Conservation (phyloP, 2,888 invertebrate species). For the Melanostoma mellinum region DNA sequence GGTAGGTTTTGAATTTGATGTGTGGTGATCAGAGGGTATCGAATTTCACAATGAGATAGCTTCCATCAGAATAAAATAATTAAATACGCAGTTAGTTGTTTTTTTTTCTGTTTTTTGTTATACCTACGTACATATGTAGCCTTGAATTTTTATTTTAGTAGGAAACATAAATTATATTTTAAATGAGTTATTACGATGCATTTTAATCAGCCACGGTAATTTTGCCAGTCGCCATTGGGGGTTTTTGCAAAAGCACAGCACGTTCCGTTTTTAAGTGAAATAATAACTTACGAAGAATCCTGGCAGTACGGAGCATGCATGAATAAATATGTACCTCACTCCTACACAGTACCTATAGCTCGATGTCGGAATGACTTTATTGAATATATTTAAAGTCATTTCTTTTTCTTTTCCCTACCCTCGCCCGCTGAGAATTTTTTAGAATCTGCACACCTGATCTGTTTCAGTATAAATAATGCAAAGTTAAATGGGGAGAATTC, state of each 20-base stretch:
- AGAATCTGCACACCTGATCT: too few species aligned
- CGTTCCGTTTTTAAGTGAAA: not conserved
- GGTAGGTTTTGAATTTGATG: constrained; percentile 35
- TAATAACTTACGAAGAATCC: too few species aligned
- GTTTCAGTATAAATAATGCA: too few species aligned
- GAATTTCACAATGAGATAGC: constrained; percentile 53
- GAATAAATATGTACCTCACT: too few species aligned
- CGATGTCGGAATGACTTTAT: too few species aligned
- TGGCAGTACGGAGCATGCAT: too few species aligned
- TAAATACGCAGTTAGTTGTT: constrained; percentile 59
- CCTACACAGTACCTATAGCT: too few species aligned
- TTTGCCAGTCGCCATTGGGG: not conserved
- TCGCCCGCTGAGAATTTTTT: too few species aligned
- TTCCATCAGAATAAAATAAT: constrained; percentile 32
- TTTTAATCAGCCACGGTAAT: constrained; percentile 61
- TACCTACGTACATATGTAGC: constrained; percentile 13
- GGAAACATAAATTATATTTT: constrained; percentile 44
- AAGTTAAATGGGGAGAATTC: too few species aligned
- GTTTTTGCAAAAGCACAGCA: constrained; percentile 1
- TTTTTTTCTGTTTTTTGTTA: constrained; percentile 21
- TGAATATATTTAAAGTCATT: too few species aligned
- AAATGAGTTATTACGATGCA: constrained; percentile 51
- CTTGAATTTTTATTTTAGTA: constrained; percentile 44
- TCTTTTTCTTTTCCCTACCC: too few species aligned
- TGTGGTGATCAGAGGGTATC: constrained; percentile 49